Conservation (phyloP, 2,797 vertebrate species). For the Anas capensis region DNA sequence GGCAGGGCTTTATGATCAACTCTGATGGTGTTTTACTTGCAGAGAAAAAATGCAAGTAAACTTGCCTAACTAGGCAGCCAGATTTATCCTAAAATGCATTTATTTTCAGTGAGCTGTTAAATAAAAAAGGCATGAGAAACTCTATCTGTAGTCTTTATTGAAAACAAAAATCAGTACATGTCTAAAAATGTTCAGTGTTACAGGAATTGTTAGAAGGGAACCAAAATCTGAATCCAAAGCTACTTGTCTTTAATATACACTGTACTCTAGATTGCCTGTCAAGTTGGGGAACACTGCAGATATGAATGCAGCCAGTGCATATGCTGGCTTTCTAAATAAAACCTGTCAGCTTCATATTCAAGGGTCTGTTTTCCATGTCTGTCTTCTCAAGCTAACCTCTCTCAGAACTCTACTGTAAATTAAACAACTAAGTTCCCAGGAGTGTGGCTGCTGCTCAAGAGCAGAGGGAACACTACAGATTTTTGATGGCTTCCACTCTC, state of each 20-base stretch:
- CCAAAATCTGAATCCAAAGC: slow-evolving; percentile 47
- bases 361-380: slow-evolving; percentile 56
- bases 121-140: slow-evolving; percentile 21
- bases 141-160: not conserved
- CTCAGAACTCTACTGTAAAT: not conserved
- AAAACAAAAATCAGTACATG: slow-evolving; percentile 67
- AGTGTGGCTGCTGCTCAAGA: not conserved
- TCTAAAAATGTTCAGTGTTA: slow-evolving; percentile 47
- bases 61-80: slow-evolving; percentile 28
- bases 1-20: not conserved
- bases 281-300: slow-evolving; percentile 51
- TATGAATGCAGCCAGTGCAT: slow-evolving; percentile 63
- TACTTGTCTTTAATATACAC: slow-evolving; percentile 31
- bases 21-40: not conserved
- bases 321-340: slow-evolving; percentile 78
- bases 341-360: slow-evolving; percentile 59
- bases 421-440: not conserved
- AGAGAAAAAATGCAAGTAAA: not conserved
- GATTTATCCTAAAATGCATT: slow-evolving; percentile 41
- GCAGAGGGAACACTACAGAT: not conserved
- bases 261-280: slow-evolving; percentile 43
- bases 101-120: slow-evolving; percentile 57
- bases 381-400: slow-evolving; percentile 30
- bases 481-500: not conserved
- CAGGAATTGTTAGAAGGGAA: slow-evolving; percentile 46